These are phyloP conservation scores for Tichodroma muraria DNA, from an alignment of 2,113 vertebrate genomes.

Conservation along the genomic window DNA sequence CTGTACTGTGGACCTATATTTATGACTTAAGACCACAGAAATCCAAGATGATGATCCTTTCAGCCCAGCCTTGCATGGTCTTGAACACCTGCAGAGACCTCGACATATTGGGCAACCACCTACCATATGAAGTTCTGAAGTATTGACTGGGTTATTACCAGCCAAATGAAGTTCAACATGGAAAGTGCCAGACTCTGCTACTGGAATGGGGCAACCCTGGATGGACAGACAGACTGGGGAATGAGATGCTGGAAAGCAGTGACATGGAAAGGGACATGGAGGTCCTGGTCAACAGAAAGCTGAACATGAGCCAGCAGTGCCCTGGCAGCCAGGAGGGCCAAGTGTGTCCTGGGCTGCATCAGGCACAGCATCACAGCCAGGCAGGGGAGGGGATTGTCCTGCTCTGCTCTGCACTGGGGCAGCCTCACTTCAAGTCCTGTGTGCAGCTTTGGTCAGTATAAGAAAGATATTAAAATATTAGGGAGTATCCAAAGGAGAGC, in stretches of 20 bases:
- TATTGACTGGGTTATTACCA: not conserved
- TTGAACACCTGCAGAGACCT: not conserved
- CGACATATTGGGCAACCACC: not conserved
- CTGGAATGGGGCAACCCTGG: not conserved
- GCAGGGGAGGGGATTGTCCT: not conserved
- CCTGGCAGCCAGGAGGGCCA: not conserved
- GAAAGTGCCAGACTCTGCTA: not conserved
- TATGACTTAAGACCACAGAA: not conserved
- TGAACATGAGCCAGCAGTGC: not conserved
- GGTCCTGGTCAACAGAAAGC: not conserved
- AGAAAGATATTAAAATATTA: not conserved
- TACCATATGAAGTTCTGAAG: not conserved
- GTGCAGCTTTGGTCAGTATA: not conserved
- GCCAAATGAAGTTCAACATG: not conserved
- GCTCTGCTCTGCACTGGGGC: fast-evolving
- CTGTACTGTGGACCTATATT: not conserved
- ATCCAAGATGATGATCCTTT: not conserved
- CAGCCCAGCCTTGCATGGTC: not conserved
- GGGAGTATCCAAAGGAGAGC: not conserved
- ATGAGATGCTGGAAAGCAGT: not conserved
- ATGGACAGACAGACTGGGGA: not conserved
- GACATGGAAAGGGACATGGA: not conserved
- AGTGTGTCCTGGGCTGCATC: not conserved
- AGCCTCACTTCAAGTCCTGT: fast-evolving
- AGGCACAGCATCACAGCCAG: fast-evolving